A percentile compares a stretch with the other conserved stretches of the same genome.
These are phyloP conservation scores for Asobara japonica DNA, from an alignment of 1,140 invertebrate genomes.

Conservation along the genomic window DNA sequence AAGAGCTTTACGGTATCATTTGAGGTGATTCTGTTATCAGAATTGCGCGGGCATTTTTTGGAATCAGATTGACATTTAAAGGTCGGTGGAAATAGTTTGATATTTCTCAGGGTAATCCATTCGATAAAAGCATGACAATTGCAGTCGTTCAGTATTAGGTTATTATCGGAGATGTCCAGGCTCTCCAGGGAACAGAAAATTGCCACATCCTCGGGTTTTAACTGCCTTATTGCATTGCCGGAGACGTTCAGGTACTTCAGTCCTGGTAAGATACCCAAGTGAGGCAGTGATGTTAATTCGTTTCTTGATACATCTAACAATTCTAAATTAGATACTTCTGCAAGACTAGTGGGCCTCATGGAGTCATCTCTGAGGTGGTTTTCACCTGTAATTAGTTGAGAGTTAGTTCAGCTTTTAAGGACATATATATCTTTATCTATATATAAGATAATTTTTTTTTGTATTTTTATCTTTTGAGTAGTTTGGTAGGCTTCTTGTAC, in stretches of 20 bases:
- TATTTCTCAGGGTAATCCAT: constrained; percentile 46
- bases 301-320: constrained; percentile 49
- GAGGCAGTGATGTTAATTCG: constrained; percentile 46
- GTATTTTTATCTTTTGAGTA: no score
- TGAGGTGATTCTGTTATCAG: constrained; percentile 34
- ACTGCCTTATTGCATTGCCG: constrained; percentile 50
- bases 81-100: constrained; percentile 41
- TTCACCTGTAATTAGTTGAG: no score
- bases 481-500: no score
- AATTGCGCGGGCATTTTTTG: background rate
- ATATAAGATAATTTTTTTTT: no score
- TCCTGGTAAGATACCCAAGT: constrained; percentile 38
- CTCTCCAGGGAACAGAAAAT: constrained; percentile 50
- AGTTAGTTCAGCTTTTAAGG: no score
- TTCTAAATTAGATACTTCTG: constrained; percentile 43
- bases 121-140: constrained; percentile 49
- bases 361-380: constrained; percentile 48
- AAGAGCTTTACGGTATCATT: constrained; percentile 48
- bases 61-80: constrained; percentile 39
- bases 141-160: constrained; percentile 48
- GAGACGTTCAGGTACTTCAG: constrained; percentile 57
- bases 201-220: constrained; percentile 55
- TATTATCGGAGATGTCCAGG: constrained; percentile 52
- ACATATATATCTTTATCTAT: no score
- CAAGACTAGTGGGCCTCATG: constrained; percentile 34